Evolutionary conservation across 2,797 vertebrate genomes (phyloP).

Genomic region (Rhadinocentrus ornatus): DNA sequence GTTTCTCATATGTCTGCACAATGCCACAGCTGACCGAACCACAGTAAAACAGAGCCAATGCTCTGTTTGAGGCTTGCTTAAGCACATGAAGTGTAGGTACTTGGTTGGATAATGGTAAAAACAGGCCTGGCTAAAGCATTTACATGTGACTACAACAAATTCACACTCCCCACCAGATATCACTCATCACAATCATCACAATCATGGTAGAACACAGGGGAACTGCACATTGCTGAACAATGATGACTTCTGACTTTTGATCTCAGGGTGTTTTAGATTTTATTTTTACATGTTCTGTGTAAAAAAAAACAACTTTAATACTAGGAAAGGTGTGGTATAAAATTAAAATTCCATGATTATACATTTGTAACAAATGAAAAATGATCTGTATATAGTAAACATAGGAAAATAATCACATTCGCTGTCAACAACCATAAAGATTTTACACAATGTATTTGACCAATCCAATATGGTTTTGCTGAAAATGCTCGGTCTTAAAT

Average conservation of each 20-base stretch:
- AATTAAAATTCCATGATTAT: neutral
- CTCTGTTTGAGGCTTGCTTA: neutral
- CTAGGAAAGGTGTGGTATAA: neutral
- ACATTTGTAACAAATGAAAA: neutral
- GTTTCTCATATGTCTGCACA: conserved; percentile 4
- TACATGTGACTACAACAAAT: neutral
- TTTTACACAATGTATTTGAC: neutral
- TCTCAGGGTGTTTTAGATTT: too few species aligned
- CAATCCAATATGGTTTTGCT: conserved; percentile 9
- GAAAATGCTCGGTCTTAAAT: conserved; percentile 14
- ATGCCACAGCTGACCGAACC: neutral
- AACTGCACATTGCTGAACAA: neutral
- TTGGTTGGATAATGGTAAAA: neutral
- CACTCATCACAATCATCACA: neutral
- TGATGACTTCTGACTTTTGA: neutral
- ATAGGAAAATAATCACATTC: neutral
- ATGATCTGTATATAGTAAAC: neutral
- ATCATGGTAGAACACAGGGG: neutral
- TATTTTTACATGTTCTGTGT: neutral
- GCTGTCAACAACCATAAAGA: neutral
- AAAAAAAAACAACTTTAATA: neutral
- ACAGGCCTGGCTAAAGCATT: neutral
- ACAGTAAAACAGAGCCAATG: neutral
- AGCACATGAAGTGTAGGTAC: neutral
- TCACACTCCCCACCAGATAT: neutral